Base-by-base conservation (phyloP, 2,113 vertebrate species). In the Petrocephalus microphthalmus region DNA sequence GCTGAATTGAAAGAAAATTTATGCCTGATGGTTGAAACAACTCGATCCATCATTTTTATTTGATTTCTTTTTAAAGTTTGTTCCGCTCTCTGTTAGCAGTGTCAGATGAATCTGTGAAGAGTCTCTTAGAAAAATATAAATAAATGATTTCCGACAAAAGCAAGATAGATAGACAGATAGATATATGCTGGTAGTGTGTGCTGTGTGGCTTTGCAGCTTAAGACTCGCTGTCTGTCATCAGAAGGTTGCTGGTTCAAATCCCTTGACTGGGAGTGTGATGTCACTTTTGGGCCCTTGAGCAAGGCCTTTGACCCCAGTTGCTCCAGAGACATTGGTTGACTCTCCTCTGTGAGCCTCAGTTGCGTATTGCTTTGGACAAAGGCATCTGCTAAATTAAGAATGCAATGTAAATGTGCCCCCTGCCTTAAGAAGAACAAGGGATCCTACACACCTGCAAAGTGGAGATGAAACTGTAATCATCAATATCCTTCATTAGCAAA, bases 11-110 rank as follows among this genome's bases (percentile, higher is more conserved):
- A 29, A 17, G 53, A n/a, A 86, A 86, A 86, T 86, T 86, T 86
- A 86, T 86, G 85, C 54, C 53, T 60, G 85, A 86, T 86, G 53
- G 85, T 45, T 86, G 22, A 60, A 64, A 60, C 85, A 47, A 86
- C 85, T 86, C 85, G 19, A n/a, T 86, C 25, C 54, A 86, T 86
- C 53, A 60, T 86, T 86, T 86, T 86, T 60, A 86, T 86, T 86
- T 86, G 54, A 86, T 42, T 64, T 47, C 15, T 86, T 47, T 86
- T n/a, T 57, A 86, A 86, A 86, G 85, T 86, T 86, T 60, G 29
- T 86, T 42, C 10, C 33, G 19, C 84, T 85, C 49, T 85, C 84
- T 2, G 7, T 85, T 51, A 52, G 2, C 25, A 49, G 37, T 85
- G 84, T 49, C 54, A 85, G 53, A 47, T 45, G 22, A 47, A 52